phyloP scores from a whole-genome alignment of 2,113 vertebrate genomes.

The Sula dactylatra region DNA sequence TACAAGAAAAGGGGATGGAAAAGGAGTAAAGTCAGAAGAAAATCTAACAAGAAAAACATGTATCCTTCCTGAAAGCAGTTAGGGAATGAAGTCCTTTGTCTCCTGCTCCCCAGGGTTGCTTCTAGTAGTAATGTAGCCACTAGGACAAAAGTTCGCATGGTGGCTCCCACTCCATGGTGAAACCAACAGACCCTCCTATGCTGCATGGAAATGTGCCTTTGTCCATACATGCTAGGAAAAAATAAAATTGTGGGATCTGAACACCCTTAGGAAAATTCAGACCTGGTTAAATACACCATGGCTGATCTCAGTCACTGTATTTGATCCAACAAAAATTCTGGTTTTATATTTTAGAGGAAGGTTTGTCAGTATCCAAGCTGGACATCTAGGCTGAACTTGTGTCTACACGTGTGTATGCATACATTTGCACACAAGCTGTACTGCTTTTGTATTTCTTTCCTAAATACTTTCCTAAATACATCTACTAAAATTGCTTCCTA shows the following conservation, averaged over 20 bases:
- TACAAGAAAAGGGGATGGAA: background rate
- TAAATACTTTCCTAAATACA: too few species aligned
- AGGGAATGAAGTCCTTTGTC: background rate
- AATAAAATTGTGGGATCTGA: background rate
- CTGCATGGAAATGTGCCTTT: background rate
- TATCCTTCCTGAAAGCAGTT: background rate
- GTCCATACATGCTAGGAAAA: background rate
- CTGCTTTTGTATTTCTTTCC: background rate
- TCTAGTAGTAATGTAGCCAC: background rate
- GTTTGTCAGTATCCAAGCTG: background rate
- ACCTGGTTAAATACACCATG: background rate
- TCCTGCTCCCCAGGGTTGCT: background rate
- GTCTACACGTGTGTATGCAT: background rate
- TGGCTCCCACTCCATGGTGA: background rate
- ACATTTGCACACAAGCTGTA: background rate
- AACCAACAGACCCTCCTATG: background rate
- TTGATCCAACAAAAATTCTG: constrained; percentile 21
- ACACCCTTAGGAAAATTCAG: background rate
- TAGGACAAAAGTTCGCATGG: background rate
- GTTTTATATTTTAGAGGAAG: background rate
- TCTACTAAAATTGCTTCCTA: background rate
- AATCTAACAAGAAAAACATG: background rate
- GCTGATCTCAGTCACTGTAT: constrained; percentile 19
- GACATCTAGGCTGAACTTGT: background rate
- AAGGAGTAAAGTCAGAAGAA: background rate